phyloP scores from a whole-genome alignment of 2,113 vertebrate genomes.

The Chionomys nivalis region DNA sequence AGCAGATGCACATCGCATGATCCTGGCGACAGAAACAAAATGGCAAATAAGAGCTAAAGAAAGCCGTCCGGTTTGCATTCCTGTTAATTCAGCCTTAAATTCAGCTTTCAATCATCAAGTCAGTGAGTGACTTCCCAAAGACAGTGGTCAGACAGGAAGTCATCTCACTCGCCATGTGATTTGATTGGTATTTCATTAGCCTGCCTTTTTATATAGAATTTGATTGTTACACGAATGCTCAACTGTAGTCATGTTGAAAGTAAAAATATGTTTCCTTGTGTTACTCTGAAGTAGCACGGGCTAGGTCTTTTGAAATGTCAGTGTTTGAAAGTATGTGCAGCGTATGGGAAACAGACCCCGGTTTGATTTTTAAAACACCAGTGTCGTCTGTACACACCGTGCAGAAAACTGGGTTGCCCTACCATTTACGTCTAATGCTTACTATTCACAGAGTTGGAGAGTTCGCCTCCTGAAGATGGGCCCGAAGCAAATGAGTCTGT shows the following conservation, averaged over 20 bases:
- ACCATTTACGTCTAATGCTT: conserved; percentile 35
- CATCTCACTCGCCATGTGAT: background rate
- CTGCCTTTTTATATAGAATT: background rate
- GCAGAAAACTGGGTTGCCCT: background rate
- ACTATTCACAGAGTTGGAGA: conserved; percentile 73
- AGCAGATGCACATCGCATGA: conserved; percentile 72
- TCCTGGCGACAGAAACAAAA: conserved; percentile 60
- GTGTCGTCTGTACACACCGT: too few species aligned
- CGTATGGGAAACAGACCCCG: background rate
- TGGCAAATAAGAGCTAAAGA: conserved; percentile 69
- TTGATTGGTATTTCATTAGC: background rate
- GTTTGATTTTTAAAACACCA: conserved; percentile 12
- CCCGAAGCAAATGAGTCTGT: conserved; percentile 15
- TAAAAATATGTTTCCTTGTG: conserved; percentile 21
- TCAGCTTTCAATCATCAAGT: background rate
- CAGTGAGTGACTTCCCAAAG: background rate
- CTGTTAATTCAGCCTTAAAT: conserved; percentile 61
- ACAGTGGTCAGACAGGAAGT: background rate
- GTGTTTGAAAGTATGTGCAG: background rate
- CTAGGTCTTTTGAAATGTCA: conserved; percentile 34
- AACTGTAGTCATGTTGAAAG: conserved; percentile 21
- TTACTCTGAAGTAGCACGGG: background rate
- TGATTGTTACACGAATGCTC: background rate
- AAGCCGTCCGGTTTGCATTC: conserved; percentile 64
- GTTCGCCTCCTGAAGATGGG: conserved; percentile 8